phyloP scores from a whole-genome alignment of 23 tunicate genomes.

The Corella eumyota region DNA sequence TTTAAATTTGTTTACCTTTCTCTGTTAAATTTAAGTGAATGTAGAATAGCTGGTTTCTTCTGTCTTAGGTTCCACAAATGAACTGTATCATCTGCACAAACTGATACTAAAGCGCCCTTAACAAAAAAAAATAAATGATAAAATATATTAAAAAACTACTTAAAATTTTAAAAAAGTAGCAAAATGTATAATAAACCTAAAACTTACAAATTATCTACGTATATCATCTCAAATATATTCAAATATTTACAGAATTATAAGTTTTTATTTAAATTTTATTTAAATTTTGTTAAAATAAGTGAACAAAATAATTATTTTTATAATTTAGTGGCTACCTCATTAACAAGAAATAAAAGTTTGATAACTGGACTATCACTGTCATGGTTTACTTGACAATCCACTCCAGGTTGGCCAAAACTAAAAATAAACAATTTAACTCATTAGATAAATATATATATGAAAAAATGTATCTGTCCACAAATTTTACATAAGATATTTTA shows the following conservation, averaged over 20 bases:
- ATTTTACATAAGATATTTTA: too few species aligned
- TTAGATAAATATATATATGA: too few species aligned
- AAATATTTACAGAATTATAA: background rate
- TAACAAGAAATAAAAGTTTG: conserved; percentile 47
- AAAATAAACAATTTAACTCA: conserved; percentile 7
- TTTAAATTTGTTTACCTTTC: conserved; percentile 54
- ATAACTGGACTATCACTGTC: conserved; percentile 42
- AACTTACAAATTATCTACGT: too few species aligned
- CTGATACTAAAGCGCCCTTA: conserved; percentile 83
- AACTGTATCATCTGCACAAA: conserved; percentile 65
- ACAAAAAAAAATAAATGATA: background rate
- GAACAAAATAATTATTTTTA: background rate
- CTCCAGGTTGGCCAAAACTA: conserved; percentile 67
- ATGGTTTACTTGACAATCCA: conserved; percentile 51
- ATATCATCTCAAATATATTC: too few species aligned
- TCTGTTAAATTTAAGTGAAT: conserved; percentile 58
- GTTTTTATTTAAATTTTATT: background rate
- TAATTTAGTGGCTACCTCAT: conserved; percentile 70
- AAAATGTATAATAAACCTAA: too few species aligned
- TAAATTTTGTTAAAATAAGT: background rate
- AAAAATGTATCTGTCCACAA: too few species aligned
- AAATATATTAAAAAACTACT: background rate
- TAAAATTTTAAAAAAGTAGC: too few species aligned
- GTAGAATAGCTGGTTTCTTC: conserved; percentile 69
- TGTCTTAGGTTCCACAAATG: conserved; percentile 85